Evolutionary conservation across 1,140 invertebrate species (phyloP), one percentile per base, ranked within the genome.

Genomic region (Heliothis subflexa): DNA sequence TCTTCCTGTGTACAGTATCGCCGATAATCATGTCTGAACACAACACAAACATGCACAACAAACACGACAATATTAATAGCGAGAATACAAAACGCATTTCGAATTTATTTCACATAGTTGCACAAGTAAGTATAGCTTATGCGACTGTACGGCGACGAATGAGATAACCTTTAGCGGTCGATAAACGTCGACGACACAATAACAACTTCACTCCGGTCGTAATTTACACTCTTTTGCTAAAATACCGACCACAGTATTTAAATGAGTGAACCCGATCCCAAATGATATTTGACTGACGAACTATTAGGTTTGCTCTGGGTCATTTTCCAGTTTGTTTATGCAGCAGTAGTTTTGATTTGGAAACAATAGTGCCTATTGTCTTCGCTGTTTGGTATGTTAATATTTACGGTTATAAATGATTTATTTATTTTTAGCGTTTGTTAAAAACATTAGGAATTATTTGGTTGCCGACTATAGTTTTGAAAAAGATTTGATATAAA

Each of bases 1-100:
- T 93, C 83, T 93, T 94, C 77, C 91, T 90, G 71, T 93, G 92
- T 79, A 94, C 91, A 1, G 90, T 93, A 54, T 94, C 93, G 47
- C 93, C 93, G 16, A 92, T 82, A 55, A 93, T 90, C 92, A 94
- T 94, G 76, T 94, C 93, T 79, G 71, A 89, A 61, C 78, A 79
- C 21, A 66, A 12, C n/a, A 81, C 79, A 85, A 88, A 91, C 81
- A 83, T 78, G 79, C 85, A 89, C 84, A 88, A 81, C 80, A 89
- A 81, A 88, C 83, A 81, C 62, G 77, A 78, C 61, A 84, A 79
- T 18, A 86, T 74, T 68, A 89, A 66, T 81, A 91, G 59, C 66
- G 88, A 64, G 68, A 75, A 81, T 47, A 89, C 59, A 66, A 88
- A 66, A 79, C 90, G 91, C 93, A 93, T 93, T 70, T 85, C 87